phyloP scores from a whole-genome alignment of 2,113 vertebrate species.

The Balaeniceps rex region DNA sequence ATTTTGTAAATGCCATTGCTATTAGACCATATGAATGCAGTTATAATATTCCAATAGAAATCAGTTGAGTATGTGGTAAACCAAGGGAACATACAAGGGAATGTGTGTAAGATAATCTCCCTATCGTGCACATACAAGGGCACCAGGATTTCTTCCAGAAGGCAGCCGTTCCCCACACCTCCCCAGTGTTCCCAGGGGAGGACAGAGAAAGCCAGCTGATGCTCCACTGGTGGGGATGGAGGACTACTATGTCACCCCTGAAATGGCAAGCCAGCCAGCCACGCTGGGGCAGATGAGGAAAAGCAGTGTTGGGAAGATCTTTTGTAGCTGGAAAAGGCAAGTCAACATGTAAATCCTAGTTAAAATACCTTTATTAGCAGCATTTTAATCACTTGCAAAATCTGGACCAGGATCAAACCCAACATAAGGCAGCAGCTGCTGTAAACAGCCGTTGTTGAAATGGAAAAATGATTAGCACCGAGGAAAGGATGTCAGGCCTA shows the following conservation, averaged over 20 bases:
- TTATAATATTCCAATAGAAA: neutral
- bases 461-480: constrained; percentile 45
- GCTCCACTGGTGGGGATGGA: neutral
- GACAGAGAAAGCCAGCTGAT: neutral
- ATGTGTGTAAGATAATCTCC: neutral
- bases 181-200: neutral
- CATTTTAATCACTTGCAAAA: constrained; percentile 65
- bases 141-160: neutral
- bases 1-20: neutral
- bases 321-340: constrained; percentile 64
- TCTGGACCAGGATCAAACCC: constrained; percentile 51
- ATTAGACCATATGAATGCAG: neutral
- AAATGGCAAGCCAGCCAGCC: neutral
- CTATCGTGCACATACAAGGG: neutral
- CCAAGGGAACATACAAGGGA: neutral
- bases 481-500: constrained; percentile 28
- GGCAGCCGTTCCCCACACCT: neutral
- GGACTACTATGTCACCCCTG: neutral
- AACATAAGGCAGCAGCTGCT: constrained; percentile 64
- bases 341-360: constrained; percentile 39
- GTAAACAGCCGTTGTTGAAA: constrained; percentile 61
- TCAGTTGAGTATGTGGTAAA: neutral
- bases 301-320: neutral
- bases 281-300: neutral
- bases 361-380: constrained; percentile 67